phyloP scores from a whole-genome alignment of 2,888 invertebrate genomes.

The Epinotia bilunana region DNA sequence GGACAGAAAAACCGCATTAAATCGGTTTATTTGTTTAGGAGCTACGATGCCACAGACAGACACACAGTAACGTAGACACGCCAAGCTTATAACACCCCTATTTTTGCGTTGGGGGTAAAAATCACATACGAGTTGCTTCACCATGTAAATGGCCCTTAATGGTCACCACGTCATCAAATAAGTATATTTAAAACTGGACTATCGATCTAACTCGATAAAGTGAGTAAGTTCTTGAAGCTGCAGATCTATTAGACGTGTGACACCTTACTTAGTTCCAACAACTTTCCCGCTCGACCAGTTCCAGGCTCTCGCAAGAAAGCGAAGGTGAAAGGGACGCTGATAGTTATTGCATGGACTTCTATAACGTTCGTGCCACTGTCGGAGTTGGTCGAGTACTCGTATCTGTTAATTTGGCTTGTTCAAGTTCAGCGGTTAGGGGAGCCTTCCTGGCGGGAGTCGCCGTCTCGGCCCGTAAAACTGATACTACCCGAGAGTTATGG shows the following conservation, averaged over 20 bases:
- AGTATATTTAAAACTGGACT: not conserved
- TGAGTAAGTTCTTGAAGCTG: not conserved
- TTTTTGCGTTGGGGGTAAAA: too few species aligned
- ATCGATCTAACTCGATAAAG: not conserved
- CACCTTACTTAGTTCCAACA: not conserved
- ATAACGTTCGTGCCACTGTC: not conserved
- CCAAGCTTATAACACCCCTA: too few species aligned
- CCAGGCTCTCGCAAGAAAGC: conserved; percentile 9
- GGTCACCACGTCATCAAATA: not conserved
- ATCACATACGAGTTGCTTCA: too few species aligned
- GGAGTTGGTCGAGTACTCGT: not conserved
- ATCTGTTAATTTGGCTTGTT: conserved; percentile 15
- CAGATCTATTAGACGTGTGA: not conserved
- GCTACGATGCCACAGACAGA: too few species aligned
- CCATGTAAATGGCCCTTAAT: not conserved
- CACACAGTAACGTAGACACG: too few species aligned
- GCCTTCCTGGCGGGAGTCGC: not conserved
- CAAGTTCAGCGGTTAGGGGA: not conserved
- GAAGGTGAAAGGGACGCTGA: conserved; percentile 6
- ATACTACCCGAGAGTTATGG: not conserved
- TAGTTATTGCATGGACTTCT: conserved; percentile 3
- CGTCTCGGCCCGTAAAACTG: not conserved
- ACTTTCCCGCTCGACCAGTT: conserved; percentile 9
- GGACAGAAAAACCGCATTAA: too few species aligned
- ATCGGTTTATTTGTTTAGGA: too few species aligned